Evolutionary conservation across 2,797 vertebrate species (phyloP), one percentile per base, ranked within the genome.

Genomic region (Perodicticus potto): DNA sequence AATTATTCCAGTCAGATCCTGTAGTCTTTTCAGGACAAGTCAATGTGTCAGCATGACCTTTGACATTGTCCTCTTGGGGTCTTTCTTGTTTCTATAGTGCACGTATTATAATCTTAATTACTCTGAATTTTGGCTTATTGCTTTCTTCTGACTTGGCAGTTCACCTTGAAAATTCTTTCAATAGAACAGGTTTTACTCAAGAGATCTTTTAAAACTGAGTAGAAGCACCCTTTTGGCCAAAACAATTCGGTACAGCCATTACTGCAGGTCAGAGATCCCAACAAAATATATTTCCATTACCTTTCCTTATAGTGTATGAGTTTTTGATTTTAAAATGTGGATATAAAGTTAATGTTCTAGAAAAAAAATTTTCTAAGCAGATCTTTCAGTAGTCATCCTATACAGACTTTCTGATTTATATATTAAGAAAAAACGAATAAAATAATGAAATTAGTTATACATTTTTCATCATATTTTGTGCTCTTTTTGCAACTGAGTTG

Each of bases 301-400:
- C 22, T 57, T 93, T 85, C 55, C 29, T 90, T 86, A 73, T 37
- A 59, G 34, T 55, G 2, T 19, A 14, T 57, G 34, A 89, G 40
- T 96, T 89, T 89, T 72, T 89, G 88, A 89, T 89, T 97, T 37
- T 93, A 94, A 96, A 96, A 91, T 49, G n/a, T 81, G 86, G 83
- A 72, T 37, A 82, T 86, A 80, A 96, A 93, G n/a, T 65, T 93
- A 76, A 80, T 83, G 65, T 74, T 72, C 43, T 61, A 86, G 29
- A 70, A 81, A 90, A 22, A 95, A 53, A 3, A 40, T 86, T 80
- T 76, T 80, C 29, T 34, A 40, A 95, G 40, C 37, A 27, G 29
- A 29, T 22, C 77, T 34, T 89, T 95, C 34, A 85, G 43, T 59
- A 81, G 37, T 70, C 53, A 76, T 40, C 70, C 12, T 65, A 43